Conservation (phyloP, 2,797 vertebrate species). For the Galago senegalensis region DNA sequence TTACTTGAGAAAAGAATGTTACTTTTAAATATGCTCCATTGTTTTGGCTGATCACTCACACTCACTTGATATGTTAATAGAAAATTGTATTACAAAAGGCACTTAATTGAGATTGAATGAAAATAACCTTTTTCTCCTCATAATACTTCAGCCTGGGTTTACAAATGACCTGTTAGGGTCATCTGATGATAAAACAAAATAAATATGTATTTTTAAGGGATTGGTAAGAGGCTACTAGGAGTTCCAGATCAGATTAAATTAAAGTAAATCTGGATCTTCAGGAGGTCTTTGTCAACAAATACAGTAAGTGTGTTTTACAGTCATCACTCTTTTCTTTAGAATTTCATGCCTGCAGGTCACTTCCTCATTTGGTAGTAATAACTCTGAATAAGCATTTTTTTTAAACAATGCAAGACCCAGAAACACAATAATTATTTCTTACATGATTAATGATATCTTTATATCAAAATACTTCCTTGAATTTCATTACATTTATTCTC, state of each 20-base stretch:
- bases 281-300: background rate
- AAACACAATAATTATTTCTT: conserved; percentile 6
- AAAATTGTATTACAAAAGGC: background rate
- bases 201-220: background rate
- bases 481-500: background rate
- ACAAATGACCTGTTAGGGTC: background rate
- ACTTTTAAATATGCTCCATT: background rate
- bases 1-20: background rate
- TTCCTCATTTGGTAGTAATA: background rate
- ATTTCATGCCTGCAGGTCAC: background rate
- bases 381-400: background rate
- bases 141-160: background rate
- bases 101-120: background rate
- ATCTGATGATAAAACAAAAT: background rate
- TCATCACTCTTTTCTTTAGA: background rate
- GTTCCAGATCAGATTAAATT: conserved; percentile 7
- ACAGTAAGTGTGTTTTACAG: background rate
- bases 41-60: background rate
- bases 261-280: background rate
- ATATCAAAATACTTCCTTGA: background rate
- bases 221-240: background rate
- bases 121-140: background rate
- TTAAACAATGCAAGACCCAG: background rate
- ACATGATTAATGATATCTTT: background rate
- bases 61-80: background rate